Evolutionary conservation across 35 echinoderm and acorn worm species (phyloP), one percentile per base, ranked within the genome.

Genomic region (Anneissia japonica): DNA sequence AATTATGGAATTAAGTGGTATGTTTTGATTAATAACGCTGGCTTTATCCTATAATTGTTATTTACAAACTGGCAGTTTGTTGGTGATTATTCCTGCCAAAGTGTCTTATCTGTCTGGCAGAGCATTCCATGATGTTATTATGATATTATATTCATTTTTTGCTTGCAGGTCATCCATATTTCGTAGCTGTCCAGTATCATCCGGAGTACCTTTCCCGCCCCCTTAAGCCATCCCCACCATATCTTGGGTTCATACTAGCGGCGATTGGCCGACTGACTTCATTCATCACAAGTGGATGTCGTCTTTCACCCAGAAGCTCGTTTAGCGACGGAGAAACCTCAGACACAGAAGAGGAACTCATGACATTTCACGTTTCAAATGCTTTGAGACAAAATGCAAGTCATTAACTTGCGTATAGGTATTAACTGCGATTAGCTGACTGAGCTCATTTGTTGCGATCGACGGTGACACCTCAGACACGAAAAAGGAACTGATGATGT

Each of bases 141-240:
- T n/a, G n/a, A n/a, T n/a, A n/a, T n/a, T 43, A 43, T 73, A 30
- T 79, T 34, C 31, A 19, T 23, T 39, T 85, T 78, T 74, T 36
- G 5, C 73, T 81, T 82, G 26, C 79, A 94, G 92, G 72, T 83
- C 96, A 99, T 64, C 96, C 92, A 37, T 99, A 99, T 90, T 94
- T 94, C 30, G 96, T 99, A 34, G 96, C 86, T 31, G 96, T 99
- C 21, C 96, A 99, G 89, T 99, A 99, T 73, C 96, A 99, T 46
- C 96, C 96, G 28, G 96, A 99, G 89, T 99, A 99, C 84, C 81
- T 99, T 29, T 94, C 96, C 32, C 75, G 96, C 31, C 96, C 96
- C 21, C 94, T 99, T 89, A 99, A 99, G 77, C 96, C 96, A 35
- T 91, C 96, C 6, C 74, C 92, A 23, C 96, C 96, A 0, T 99